Evolutionary conservation across 2,888 invertebrate species (phyloP).

Genomic region (Synergus japonicus): DNA sequence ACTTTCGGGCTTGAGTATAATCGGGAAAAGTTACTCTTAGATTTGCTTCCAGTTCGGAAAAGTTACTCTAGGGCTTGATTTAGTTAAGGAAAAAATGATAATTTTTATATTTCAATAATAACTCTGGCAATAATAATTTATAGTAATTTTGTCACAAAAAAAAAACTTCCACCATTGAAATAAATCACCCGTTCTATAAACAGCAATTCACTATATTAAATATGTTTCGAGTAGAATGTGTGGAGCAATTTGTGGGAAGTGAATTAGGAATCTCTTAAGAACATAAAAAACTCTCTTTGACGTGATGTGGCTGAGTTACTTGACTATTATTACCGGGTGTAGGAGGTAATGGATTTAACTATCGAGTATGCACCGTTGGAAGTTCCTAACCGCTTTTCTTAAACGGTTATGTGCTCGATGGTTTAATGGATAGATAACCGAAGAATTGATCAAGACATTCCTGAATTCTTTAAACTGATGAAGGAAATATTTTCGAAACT

Average conservation of each 20-base stretch:
- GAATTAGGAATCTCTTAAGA: neutral
- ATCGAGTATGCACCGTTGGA: neutral
- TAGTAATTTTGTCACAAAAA: too few species aligned
- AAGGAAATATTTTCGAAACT: neutral
- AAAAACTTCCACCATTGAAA: neutral
- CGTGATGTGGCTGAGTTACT: neutral
- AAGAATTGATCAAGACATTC: neutral
- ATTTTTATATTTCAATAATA: too few species aligned
- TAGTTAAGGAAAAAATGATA: too few species aligned
- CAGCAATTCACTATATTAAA: neutral
- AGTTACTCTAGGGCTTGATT: too few species aligned
- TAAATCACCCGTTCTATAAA: neutral
- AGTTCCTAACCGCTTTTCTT: neutral
- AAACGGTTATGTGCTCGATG: neutral
- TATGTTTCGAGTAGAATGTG: neutral
- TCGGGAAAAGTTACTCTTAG: too few species aligned
- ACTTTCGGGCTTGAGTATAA: too few species aligned
- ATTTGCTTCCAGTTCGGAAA: too few species aligned
- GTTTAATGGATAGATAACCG: neutral
- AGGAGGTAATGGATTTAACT: constrained; percentile 6
- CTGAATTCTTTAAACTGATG: neutral
- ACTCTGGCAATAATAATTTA: too few species aligned
- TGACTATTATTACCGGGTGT: neutral
- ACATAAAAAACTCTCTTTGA: neutral
- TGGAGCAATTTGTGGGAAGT: neutral